A percentile compares a stretch with the other conserved stretches of the same genome.
phyloP scores from a whole-genome alignment of 2,888 invertebrate species.

The Atherix ibis region DNA sequence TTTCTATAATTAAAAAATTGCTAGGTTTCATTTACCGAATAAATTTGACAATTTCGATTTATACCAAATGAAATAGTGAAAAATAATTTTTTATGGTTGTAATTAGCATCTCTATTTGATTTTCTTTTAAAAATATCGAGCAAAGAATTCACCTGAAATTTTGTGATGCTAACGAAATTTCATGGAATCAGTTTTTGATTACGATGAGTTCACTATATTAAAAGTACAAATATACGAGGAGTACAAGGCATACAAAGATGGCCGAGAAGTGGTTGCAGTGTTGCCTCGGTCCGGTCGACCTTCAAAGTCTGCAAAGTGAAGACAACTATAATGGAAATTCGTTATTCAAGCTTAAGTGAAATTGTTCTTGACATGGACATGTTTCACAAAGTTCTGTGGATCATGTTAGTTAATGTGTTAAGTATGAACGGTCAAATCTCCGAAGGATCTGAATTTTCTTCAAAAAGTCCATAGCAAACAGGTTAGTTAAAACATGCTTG shows the following conservation, averaged over 20 bases:
- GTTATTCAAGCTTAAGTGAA: background rate
- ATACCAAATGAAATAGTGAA: no score
- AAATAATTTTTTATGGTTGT: no score
- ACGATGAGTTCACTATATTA: constrained; percentile 5
- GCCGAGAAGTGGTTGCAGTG: constrained; percentile 13
- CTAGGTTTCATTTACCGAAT: no score
- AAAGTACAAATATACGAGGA: constrained; percentile 8
- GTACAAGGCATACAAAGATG: constrained; percentile 10
- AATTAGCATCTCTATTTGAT: no score
- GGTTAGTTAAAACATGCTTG: constrained; percentile 8
- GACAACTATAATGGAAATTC: background rate
- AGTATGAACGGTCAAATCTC: no score
- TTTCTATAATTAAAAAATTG: no score
- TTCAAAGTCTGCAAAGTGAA: background rate
- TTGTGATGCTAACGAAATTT: constrained; percentile 3
- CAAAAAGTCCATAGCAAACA: constrained; percentile 6
- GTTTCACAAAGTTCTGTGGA: background rate
- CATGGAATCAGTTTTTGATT: constrained; percentile 1
- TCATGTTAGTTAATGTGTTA: background rate
- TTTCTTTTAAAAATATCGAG: no score
- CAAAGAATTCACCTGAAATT: constrained; percentile 4
- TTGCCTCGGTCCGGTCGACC: constrained; percentile 12
- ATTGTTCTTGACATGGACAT: no score
- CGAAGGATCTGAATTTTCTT: constrained; percentile 1
- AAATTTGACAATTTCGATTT: no score